These are phyloP conservation scores for Lepeophtheirus salmonis DNA, from an alignment of 1,140 invertebrate species.

Conservation along the genomic window DNA sequence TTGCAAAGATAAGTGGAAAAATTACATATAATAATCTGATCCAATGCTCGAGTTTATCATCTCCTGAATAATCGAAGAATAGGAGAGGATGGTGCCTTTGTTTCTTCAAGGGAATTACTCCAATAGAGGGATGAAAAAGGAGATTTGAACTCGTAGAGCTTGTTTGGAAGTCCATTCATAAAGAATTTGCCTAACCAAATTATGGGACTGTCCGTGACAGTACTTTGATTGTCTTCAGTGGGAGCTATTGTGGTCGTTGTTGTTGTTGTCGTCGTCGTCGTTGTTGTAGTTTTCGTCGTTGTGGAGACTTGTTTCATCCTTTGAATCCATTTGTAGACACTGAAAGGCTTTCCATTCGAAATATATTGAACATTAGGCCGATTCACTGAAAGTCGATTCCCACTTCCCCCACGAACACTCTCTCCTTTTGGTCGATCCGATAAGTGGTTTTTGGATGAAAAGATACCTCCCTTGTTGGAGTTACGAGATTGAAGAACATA, in stretches of 20 bases:
- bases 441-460: too few species aligned
- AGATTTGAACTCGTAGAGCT: slow-evolving; percentile 4
- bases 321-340: slow-evolving; percentile 2
- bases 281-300: slow-evolving; percentile 7
- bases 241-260: slow-evolving; percentile 2
- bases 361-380: background rate
- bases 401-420: background rate
- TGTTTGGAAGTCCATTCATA: slow-evolving; percentile 6
- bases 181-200: slow-evolving; percentile 15
- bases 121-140: slow-evolving; percentile 13
- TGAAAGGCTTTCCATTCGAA: slow-evolving; percentile 3
- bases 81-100: background rate
- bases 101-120: slow-evolving; percentile 8
- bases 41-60: too few species aligned
- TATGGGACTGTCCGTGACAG: slow-evolving; percentile 1
- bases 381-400: background rate
- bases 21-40: too few species aligned
- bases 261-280: slow-evolving; percentile 9
- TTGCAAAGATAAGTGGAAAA: too few species aligned
- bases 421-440: too few species aligned
- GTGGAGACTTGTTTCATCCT: background rate
- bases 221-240: background rate
- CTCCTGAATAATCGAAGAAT: background rate
- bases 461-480: background rate
- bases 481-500: background rate